Conservation (phyloP, 2,113 vertebrate genomes). For the Eulemur macaco region DNA sequence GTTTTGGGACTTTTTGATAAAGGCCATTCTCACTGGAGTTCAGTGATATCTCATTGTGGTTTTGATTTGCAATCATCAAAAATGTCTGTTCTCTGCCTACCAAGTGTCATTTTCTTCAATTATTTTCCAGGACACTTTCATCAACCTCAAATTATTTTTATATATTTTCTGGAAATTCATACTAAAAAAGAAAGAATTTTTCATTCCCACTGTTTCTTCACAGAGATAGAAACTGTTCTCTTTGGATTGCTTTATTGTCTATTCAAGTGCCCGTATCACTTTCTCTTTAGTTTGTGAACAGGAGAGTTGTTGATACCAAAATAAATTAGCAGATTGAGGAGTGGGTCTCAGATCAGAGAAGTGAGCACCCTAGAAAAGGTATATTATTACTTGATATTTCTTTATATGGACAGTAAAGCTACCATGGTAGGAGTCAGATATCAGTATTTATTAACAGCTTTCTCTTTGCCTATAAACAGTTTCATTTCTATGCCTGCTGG, state of each 20-base stretch:
- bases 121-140: neutral
- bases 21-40: no score
- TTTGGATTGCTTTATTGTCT: neutral
- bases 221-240: neutral
- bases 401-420: rapidly evolving
- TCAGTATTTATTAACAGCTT: neutral
- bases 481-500: neutral
- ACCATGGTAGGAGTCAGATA: neutral
- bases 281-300: neutral
- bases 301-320: neutral
- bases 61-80: neutral
- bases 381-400: neutral
- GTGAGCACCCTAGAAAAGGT: neutral
- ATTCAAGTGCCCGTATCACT: neutral
- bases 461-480: neutral
- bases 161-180: neutral
- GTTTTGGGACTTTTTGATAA: no score
- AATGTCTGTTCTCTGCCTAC: neutral
- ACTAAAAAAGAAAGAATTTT: neutral
- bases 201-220: neutral
- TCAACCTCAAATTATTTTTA: neutral
- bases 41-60: no score
- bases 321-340: neutral
- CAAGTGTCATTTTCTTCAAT: neutral
- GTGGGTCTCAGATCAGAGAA: neutral